Evolutionary conservation across 2,888 invertebrate genomes (phyloP).

Genomic region (Lacanobia oleracea): DNA sequence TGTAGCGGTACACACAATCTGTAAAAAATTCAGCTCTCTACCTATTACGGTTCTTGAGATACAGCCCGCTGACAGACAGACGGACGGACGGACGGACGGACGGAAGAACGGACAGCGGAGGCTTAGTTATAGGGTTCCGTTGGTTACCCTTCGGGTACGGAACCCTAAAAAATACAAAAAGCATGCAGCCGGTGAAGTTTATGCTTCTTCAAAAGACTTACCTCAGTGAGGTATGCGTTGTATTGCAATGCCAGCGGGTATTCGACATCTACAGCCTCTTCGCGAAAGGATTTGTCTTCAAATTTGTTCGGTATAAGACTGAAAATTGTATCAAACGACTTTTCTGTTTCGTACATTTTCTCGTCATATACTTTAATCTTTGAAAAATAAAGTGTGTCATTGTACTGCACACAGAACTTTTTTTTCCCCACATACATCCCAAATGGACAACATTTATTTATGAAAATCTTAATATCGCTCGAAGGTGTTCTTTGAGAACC

Average conservation of each 20-base stretch:
- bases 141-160: too few species aligned
- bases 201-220: not conserved
- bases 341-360: not conserved
- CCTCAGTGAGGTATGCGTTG: not conserved
- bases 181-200: too few species aligned
- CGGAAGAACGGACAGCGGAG: too few species aligned
- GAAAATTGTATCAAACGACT: not conserved
- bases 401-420: not conserved
- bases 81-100: too few species aligned
- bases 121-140: too few species aligned
- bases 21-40: too few species aligned
- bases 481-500: not conserved
- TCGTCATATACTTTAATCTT: slow-evolving; percentile 31
- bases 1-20: too few species aligned
- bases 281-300: not conserved
- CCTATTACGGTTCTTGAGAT: too few species aligned
- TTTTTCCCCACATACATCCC: not conserved
- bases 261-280: not conserved
- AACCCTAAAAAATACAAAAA: too few species aligned
- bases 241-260: not conserved
- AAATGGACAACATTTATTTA: slow-evolving; percentile 28
- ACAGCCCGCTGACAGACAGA: too few species aligned
- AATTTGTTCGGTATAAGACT: not conserved
- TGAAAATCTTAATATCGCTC: not conserved
- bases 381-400: not conserved